Evolutionary conservation across 2,113 vertebrate species (phyloP), one percentile per base, ranked within the genome.

Genomic region (Gambusia affinis): DNA sequence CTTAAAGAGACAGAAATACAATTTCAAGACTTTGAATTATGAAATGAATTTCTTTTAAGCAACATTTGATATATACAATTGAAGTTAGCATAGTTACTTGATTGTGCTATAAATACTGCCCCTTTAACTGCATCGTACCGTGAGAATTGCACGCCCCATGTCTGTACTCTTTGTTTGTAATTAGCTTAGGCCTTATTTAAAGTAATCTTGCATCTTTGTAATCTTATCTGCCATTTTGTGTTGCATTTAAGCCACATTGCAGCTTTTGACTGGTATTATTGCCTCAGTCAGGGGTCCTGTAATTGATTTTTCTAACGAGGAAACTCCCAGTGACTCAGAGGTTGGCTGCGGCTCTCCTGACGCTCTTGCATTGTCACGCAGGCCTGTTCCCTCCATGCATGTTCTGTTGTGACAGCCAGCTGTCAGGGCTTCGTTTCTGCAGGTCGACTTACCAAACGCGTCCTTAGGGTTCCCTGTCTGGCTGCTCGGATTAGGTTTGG

Each of bases 401-500:
- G 35, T 44, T 47, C n/a, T 24, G 35, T 12, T 8, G 29, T 85
- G 66, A 73, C 39, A 6, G 24, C 24, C n/a, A 63, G 15, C 61
- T 70, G 60, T 42, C 73, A 37, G 64, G 31, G 29, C 60, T 71
- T 77, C 60, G n/a, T 66, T 35, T 70, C 64, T 74, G n/a, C 22
- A 81, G 57, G 64, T 54, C 63, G 73, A 69, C 67, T n/a, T 66
- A 81, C 47, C 65, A 66, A 63, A 62, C 12, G 0, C 67, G 73
- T 79, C 73, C 64, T 83, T 8, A 72, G 68, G 51, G 79, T 72
- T 44, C 73, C 63, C 37, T 73, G 78, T 88, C 64, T 87, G 69
- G 63, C 64, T 76, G 71, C 22, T 33, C 3, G 4, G 30, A 68
- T 88, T 76, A 77, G 27, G 54, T 78, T 60, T 73, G 69, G 68